Percentiles rank a stretch among this genome's conserved stretches.
These are phyloP conservation scores for Cepaea nemoralis DNA, from an alignment of 1,140 invertebrate species.

Conservation along the genomic window DNA sequence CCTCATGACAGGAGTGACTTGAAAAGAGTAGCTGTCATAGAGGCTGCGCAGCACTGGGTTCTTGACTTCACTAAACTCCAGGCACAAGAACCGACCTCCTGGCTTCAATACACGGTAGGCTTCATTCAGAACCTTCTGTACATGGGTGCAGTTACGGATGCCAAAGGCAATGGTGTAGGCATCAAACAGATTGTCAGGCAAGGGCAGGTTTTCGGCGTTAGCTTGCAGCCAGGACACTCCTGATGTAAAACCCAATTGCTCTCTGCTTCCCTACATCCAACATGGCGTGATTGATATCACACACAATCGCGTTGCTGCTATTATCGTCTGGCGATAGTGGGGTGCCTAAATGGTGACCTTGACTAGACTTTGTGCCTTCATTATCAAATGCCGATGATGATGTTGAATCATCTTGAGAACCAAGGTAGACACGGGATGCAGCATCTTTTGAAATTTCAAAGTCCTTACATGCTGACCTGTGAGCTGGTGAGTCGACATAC, in stretches of 20 bases:
- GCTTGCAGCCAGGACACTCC: slow-evolving; percentile 86
- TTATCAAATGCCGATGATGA: slow-evolving; percentile 49
- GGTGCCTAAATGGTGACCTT: neutral
- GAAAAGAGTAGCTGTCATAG: slow-evolving; percentile 97
- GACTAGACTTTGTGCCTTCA: slow-evolving; percentile 27
- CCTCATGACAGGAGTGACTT: slow-evolving; percentile 96
- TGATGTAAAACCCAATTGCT: slow-evolving; percentile 72
- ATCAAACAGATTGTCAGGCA: slow-evolving; percentile 85
- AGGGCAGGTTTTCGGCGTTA: slow-evolving; percentile 90
- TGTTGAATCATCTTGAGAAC: slow-evolving; percentile 33
- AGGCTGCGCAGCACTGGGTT: slow-evolving; percentile 85
- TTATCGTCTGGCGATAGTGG: slow-evolving; percentile 17
- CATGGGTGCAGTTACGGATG: slow-evolving; percentile 91
- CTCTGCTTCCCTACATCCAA: slow-evolving; percentile 87
- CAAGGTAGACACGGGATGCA: slow-evolving; percentile 36
- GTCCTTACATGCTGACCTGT: neutral
- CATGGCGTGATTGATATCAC: slow-evolving; percentile 96
- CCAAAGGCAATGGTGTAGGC: no score
- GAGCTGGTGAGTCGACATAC: slow-evolving; percentile 50
- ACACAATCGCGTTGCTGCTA: slow-evolving; percentile 81
- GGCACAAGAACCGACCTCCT: slow-evolving; percentile 93
- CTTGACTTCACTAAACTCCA: slow-evolving; percentile 94
- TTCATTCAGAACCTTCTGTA: slow-evolving; percentile 90
- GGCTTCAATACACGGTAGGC: slow-evolving; percentile 93
- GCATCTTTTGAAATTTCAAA: slow-evolving; percentile 15